Evolutionary conservation across 2,797 vertebrate genomes (phyloP).

Genomic region (Oreonectes daqikongensis): DNA sequence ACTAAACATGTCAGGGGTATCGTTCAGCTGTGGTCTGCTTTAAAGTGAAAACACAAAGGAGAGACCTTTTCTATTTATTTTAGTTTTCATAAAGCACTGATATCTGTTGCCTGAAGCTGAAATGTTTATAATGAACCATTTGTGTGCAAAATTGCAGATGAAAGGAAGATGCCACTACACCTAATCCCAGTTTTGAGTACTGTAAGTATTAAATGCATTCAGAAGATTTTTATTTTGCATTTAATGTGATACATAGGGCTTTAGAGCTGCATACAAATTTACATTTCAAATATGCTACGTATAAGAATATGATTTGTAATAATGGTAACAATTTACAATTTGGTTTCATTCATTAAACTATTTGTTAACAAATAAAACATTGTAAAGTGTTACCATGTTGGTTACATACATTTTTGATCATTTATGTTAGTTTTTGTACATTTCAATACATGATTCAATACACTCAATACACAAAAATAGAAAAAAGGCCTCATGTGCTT

Average conservation of each 20-base stretch:
- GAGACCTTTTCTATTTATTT: too few relatives aligned
- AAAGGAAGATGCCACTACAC: not conserved
- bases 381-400: too few relatives aligned
- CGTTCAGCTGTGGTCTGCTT: not conserved
- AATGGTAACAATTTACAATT: not conserved
- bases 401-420: too few relatives aligned
- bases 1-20: not conserved
- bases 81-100: not conserved
- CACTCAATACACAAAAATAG: too few relatives aligned
- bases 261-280: not conserved
- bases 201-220: not conserved
- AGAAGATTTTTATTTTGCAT: not conserved
- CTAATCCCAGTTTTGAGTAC: not conserved
- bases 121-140: not conserved
- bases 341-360: not conserved
- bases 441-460: too few relatives aligned
- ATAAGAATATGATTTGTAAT: constrained; percentile 3
- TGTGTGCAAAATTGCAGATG: constrained; percentile 2
- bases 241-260: not conserved
- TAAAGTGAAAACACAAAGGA: not conserved
- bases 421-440: too few relatives aligned
- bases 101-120: not conserved
- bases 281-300: not conserved
- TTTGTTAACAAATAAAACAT: not conserved
- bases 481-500: too few relatives aligned